A percentile compares a stretch with the other conserved stretches of the same genome.
phyloP scores from a whole-genome alignment of 2,113 vertebrate genomes.

The Prionailurus viverrinus region DNA sequence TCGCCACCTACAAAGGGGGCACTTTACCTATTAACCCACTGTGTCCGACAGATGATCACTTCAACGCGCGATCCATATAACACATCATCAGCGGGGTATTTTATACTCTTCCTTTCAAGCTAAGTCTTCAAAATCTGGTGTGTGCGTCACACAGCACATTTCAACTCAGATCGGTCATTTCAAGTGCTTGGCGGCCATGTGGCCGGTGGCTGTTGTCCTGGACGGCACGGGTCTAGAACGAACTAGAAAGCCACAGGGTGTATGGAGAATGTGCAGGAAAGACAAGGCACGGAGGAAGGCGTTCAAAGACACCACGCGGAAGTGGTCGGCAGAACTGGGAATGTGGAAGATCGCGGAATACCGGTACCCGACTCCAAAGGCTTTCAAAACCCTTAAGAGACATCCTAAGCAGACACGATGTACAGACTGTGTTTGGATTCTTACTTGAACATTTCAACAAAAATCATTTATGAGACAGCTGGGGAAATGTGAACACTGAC shows the following conservation, averaged over 20 bases:
- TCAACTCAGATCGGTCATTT: background rate
- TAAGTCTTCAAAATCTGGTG: background rate
- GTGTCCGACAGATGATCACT: background rate
- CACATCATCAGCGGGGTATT: background rate
- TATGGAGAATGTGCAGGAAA: background rate
- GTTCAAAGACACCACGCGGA: background rate
- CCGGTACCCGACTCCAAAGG: background rate
- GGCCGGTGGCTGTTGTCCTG: rapidly evolving
- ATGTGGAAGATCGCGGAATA: background rate
- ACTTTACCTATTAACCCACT: background rate
- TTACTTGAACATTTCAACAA: background rate
- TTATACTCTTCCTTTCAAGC: background rate
- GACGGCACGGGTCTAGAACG: background rate
- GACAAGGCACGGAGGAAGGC: background rate
- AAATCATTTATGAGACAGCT: background rate
- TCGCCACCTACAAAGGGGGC: rapidly evolving
- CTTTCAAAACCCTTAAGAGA: background rate
- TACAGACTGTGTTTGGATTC: background rate
- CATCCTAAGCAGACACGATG: background rate
- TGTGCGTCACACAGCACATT: background rate
- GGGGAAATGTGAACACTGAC: background rate
- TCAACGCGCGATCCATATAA: background rate
- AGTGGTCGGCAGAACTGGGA: background rate
- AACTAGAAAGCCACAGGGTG: background rate
- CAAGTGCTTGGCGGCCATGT: background rate